phyloP scores from a whole-genome alignment of 2,797 vertebrate species.

The Erethizon dorsatum region DNA sequence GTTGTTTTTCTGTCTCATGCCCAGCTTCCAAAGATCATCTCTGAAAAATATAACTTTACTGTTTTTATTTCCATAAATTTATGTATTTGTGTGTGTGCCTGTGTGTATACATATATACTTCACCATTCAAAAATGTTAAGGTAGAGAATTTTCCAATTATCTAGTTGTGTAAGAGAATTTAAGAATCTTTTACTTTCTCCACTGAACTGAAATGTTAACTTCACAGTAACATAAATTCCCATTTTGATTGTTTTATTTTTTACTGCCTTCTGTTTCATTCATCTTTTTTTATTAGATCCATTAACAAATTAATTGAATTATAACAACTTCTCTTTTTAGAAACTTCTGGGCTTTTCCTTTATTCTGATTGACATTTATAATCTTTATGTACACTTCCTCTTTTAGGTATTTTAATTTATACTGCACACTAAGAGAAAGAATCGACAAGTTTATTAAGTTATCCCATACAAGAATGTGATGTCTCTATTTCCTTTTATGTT shows the following conservation, averaged over 20 bases:
- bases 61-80: neutral
- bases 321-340: neutral
- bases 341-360: neutral
- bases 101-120: neutral
- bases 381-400: neutral
- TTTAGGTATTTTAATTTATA: slow-evolving; percentile 9
- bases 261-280: neutral
- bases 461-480: neutral
- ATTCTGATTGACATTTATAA: neutral
- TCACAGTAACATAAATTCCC: slow-evolving; percentile 43
- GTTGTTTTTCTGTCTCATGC: neutral
- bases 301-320: neutral
- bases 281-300: neutral
- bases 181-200: neutral
- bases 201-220: neutral
- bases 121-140: neutral
- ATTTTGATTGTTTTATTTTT: neutral
- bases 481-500: neutral
- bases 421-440: neutral
- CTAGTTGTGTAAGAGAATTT: neutral
- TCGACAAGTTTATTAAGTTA: neutral
- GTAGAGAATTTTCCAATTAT: neutral
- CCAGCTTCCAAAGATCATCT: neutral
- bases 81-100: neutral
- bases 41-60: neutral